These are phyloP conservation scores for Tromatobia lineatoria DNA, from an alignment of 2,888 invertebrate genomes.

Conservation along the genomic window DNA sequence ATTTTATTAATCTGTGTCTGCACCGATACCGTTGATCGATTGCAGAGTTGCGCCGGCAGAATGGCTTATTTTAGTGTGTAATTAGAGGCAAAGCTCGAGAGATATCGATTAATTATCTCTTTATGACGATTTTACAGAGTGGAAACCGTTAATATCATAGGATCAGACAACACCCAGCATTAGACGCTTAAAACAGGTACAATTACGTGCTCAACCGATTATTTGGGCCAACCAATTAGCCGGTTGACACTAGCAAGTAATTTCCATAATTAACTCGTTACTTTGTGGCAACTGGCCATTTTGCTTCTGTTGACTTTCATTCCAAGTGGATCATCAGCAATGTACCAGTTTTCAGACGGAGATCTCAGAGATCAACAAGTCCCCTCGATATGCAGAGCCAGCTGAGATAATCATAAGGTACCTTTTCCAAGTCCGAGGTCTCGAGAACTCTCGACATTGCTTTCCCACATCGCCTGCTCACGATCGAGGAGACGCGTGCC, in stretches of 20 bases:
- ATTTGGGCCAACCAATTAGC: constrained; percentile 2
- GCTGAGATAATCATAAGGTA: constrained; percentile 16
- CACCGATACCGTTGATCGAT: background rate
- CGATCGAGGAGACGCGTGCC: constrained; percentile 8
- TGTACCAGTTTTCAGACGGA: background rate
- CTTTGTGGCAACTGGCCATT: background rate
- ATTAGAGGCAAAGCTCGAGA: background rate
- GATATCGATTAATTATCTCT: background rate
- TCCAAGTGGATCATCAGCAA: constrained; percentile 25
- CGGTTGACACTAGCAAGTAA: background rate
- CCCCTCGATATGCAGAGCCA: background rate
- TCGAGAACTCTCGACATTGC: background rate
- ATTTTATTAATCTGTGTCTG: background rate
- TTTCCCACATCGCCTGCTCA: background rate
- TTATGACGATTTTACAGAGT: background rate
- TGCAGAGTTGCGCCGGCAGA: background rate
- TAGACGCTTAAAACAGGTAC: background rate
- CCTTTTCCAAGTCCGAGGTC: constrained; percentile 5
- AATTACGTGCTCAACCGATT: constrained; percentile 15
- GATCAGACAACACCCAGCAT: background rate
- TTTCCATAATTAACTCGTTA: constrained; percentile 14
- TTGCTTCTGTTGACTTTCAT: background rate
- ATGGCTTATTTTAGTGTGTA: background rate
- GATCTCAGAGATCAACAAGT: constrained; percentile 8
- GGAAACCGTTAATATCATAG: background rate